These are phyloP conservation scores for Pitta sordida DNA, from an alignment of 2,113 vertebrate genomes.

Conservation along the genomic window DNA sequence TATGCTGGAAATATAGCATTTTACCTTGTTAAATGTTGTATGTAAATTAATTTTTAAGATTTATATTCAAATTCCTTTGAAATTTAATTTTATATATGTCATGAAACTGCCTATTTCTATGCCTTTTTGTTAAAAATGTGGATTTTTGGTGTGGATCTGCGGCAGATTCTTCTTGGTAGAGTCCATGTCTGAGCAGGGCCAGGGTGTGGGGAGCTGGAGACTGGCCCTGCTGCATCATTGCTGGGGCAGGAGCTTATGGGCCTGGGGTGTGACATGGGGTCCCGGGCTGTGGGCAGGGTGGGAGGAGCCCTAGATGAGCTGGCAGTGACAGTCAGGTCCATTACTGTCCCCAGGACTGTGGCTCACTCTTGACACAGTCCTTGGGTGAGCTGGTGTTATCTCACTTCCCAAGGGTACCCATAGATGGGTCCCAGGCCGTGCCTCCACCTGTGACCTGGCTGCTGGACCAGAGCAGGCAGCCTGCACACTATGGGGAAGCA, in stretches of 20 bases:
- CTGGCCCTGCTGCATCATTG: not conserved
- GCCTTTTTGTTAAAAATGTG: not conserved
- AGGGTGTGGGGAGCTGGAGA: not conserved
- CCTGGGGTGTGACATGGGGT: not conserved
- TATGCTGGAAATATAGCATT: not conserved
- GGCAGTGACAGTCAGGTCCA: not conserved
- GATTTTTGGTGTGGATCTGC: not conserved
- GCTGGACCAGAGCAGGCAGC: not conserved
- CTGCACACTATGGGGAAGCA: not conserved
- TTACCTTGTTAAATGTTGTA: not conserved
- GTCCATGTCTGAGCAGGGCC: rapidly evolving
- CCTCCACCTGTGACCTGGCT: not conserved
- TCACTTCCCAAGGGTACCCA: not conserved
- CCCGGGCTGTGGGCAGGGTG: not conserved
- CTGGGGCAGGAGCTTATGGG: not conserved
- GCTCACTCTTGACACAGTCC: not conserved
- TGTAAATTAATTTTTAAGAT: not conserved
- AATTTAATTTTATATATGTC: not conserved
- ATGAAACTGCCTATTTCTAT: not conserved
- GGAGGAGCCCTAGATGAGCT: not conserved
- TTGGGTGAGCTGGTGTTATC: not conserved
- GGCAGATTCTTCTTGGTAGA: not conserved
- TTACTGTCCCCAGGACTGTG: not conserved
- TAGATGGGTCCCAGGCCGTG: not conserved
- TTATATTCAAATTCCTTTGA: not conserved